These are phyloP conservation scores for Mythimna vitellina DNA, from an alignment of 2,888 invertebrate genomes.

Conservation along the genomic window DNA sequence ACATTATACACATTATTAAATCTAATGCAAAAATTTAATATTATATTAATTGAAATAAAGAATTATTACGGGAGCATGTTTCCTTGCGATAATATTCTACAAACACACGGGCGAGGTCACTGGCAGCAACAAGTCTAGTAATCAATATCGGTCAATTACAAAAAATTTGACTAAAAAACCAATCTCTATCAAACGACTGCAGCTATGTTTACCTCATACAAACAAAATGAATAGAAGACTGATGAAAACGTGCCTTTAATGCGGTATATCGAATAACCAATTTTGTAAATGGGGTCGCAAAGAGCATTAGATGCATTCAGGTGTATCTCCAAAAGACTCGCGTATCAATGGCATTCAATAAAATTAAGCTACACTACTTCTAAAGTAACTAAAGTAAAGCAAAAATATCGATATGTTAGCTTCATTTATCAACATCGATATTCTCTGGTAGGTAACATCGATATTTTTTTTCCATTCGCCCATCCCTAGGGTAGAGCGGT, in stretches of 20 bases:
- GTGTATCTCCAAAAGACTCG: slow-evolving; percentile 13
- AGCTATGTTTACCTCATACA: background rate
- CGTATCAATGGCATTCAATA: slow-evolving; percentile 12
- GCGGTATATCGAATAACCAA: slow-evolving; percentile 10
- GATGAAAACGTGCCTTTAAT: slow-evolving; percentile 5
- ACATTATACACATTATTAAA: no score
- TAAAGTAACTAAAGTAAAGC: background rate
- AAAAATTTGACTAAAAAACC: no score
- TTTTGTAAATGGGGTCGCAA: slow-evolving; percentile 42
- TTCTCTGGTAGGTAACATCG: background rate
- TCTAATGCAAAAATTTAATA: no score
- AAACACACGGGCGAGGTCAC: no score
- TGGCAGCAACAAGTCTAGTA: no score
- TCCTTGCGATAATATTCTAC: no score
- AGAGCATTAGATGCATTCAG: slow-evolving; percentile 41
- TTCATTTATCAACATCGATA: background rate
- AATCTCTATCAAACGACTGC: no score
- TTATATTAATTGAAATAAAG: no score
- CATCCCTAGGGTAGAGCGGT: slow-evolving; percentile 22
- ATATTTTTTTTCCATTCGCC: background rate
- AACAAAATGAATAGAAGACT: background rate
- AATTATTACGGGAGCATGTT: no score
- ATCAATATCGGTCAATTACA: no score
- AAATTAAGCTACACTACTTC: background rate
- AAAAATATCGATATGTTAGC: background rate